Conservation (phyloP, 2,113 vertebrate species). For the Halcyon malimbica region DNA sequence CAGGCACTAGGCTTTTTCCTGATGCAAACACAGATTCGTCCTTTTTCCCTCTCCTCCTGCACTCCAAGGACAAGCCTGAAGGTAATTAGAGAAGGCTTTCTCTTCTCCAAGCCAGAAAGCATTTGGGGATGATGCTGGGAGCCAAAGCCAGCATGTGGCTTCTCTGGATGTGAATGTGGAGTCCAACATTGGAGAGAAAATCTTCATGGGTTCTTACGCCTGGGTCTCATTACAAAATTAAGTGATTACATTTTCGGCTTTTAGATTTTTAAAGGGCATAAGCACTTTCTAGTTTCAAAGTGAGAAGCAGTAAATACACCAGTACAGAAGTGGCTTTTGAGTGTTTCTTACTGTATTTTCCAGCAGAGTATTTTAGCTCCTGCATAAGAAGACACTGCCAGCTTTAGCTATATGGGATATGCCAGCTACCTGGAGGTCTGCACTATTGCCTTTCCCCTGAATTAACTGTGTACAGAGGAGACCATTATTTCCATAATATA, state of each 20-base stretch:
- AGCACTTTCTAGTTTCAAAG: neutral
- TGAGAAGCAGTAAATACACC: neutral
- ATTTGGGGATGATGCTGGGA: neutral
- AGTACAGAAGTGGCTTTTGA: neutral
- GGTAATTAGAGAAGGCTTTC: slow-evolving; percentile 11
- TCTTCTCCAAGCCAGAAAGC: neutral
- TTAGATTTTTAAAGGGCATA: neutral
- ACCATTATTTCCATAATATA: neutral
- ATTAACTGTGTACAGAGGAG: neutral
- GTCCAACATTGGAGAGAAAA: neutral
- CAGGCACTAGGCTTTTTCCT: neutral
- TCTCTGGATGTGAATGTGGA: neutral
- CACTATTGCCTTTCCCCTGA: neutral
- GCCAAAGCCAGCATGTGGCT: neutral
- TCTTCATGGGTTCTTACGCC: neutral
- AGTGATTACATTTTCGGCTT: neutral
- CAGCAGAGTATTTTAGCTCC: neutral
- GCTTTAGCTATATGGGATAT: neutral
- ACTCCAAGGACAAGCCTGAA: neutral
- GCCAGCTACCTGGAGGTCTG: neutral
- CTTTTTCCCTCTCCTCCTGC: neutral
- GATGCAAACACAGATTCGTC: neutral
- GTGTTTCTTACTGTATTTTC: neutral
- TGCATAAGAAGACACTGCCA: neutral
- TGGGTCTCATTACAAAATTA: neutral